These are phyloP conservation scores for Tauraco hartlaubi DNA, from an alignment of 2,797 vertebrate genomes.

Conservation along the genomic window DNA sequence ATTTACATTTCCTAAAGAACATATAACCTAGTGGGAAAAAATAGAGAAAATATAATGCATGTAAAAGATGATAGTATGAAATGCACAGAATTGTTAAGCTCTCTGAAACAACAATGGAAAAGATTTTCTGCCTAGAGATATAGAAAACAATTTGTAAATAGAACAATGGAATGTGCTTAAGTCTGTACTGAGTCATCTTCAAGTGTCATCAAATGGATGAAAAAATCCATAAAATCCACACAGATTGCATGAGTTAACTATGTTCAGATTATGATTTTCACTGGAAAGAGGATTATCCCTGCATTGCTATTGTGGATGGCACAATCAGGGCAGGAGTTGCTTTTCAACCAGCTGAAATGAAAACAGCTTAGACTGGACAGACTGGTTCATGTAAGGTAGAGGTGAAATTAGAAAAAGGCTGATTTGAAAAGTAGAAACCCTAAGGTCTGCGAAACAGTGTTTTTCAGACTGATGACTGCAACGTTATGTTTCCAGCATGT, in stretches of 20 bases:
- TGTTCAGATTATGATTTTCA: constrained; percentile 63
- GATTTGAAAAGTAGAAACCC: background rate
- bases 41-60: background rate
- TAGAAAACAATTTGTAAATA: constrained; percentile 36
- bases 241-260: constrained; percentile 48
- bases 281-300: constrained; percentile 58
- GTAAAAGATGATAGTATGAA: background rate
- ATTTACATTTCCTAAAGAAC: background rate
- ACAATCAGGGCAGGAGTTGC: constrained; percentile 18
- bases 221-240: constrained; percentile 45
- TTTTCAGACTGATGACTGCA: background rate
- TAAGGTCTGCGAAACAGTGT: background rate
- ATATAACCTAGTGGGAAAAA: background rate
- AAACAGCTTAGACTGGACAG: constrained; percentile 26
- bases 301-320: background rate
- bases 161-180: constrained; percentile 22
- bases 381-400: constrained; percentile 22
- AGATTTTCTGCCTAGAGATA: constrained; percentile 1
- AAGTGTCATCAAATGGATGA: constrained; percentile 53
- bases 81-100: background rate
- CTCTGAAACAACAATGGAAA: background rate
- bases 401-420: constrained; percentile 27
- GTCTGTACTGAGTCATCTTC: constrained; percentile 18
- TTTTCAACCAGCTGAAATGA: constrained; percentile 7
- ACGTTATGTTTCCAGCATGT: background rate